Evolutionary conservation across 2,888 invertebrate species (phyloP).

Genomic region (Macaria liturata): DNA sequence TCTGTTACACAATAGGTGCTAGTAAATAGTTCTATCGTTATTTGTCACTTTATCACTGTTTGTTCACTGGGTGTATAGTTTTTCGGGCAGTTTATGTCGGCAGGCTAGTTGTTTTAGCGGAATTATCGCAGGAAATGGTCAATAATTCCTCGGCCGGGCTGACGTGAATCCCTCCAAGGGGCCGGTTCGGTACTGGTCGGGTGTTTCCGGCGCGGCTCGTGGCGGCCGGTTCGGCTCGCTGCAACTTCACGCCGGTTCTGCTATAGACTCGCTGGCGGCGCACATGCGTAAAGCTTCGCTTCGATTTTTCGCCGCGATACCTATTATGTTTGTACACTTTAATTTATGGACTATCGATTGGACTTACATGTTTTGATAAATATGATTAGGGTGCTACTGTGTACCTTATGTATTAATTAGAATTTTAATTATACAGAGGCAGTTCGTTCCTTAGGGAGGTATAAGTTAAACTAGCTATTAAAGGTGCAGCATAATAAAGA

Average conservation of each 20-base stretch:
- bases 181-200: slow-evolving; percentile 74
- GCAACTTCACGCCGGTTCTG: slow-evolving; percentile 48
- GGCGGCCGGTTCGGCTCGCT: slow-evolving; percentile 33
- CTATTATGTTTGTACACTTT: slow-evolving; percentile 21
- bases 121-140: slow-evolving; percentile 70
- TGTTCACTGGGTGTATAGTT: slow-evolving; percentile 46
- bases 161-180: slow-evolving; percentile 62
- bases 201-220: slow-evolving; percentile 56
- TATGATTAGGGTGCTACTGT: too few species aligned
- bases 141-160: slow-evolving; percentile 66
- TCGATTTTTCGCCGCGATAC: slow-evolving; percentile 48
- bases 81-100: slow-evolving; percentile 53
- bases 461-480: too few species aligned
- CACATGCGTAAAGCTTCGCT: slow-evolving; percentile 59
- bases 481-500: too few species aligned
- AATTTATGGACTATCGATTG: slow-evolving; percentile 34
- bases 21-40: slow-evolving; percentile 42
- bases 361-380: too few species aligned
- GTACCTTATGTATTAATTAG: too few species aligned
- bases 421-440: too few species aligned
- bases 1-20: slow-evolving; percentile 50
- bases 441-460: too few species aligned
- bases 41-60: slow-evolving; percentile 59
- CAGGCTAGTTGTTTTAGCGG: slow-evolving; percentile 53
- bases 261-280: slow-evolving; percentile 23